These are phyloP conservation scores for Meandrusa payeni DNA, from an alignment of 2,888 invertebrate species.

Conservation along the genomic window DNA sequence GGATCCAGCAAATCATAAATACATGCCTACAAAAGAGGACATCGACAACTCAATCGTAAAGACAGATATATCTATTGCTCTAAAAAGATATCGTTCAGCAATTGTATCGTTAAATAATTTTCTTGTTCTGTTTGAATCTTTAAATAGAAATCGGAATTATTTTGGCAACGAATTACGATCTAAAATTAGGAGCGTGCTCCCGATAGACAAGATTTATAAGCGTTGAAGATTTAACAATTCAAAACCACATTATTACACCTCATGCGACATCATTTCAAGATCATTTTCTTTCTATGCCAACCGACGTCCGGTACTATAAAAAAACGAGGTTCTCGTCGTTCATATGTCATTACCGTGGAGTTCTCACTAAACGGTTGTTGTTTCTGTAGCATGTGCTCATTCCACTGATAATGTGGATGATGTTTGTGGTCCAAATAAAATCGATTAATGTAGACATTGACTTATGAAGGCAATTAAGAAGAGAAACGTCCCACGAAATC, in stretches of 20 bases:
- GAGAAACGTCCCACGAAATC: constrained; percentile 7
- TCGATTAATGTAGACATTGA: constrained; percentile 14
- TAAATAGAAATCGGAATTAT: constrained; percentile 11
- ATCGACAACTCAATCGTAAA: too few relatives aligned
- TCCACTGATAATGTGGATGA: constrained; percentile 15
- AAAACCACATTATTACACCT: constrained; percentile 17
- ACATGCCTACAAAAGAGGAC: too few relatives aligned
- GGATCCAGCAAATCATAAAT: constrained; percentile 40
- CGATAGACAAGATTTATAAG: constrained; percentile 17
- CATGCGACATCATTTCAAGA: constrained; percentile 21
- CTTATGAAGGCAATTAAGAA: constrained; percentile 13
- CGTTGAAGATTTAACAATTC: constrained; percentile 19
- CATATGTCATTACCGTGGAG: constrained; percentile 19
- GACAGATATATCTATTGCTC: too few relatives aligned
- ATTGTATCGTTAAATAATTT: too few relatives aligned
- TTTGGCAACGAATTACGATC: constrained; percentile 11
- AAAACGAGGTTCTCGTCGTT: constrained; percentile 19
- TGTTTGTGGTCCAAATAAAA: constrained; percentile 8
- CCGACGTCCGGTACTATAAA: constrained; percentile 20
- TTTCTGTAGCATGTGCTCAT: constrained; percentile 15
- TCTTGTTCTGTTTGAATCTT: constrained; percentile 18
- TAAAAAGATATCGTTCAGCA: too few relatives aligned
- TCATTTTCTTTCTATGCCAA: constrained; percentile 24
- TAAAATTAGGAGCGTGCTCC: constrained; percentile 20
- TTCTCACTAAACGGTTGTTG: constrained; percentile 18